Conservation (phyloP, 2,888 invertebrate genomes). For the Mythimna pallens region DNA sequence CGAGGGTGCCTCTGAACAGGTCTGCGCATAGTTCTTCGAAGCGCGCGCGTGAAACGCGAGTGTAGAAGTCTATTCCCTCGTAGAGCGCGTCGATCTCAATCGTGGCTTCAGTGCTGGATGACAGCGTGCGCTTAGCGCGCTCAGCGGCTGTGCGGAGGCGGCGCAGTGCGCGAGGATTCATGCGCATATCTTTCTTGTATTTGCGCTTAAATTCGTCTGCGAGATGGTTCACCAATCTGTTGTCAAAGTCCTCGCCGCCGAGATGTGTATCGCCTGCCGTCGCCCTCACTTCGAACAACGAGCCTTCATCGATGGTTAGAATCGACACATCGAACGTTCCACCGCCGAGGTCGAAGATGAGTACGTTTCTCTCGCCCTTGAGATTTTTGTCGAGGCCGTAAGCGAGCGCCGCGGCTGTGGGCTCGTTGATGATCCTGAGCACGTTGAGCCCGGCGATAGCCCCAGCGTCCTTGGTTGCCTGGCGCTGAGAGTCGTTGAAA, state of each 20-base stretch:
- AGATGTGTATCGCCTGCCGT: conserved; percentile 94
- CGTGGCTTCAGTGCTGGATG: conserved; percentile 92
- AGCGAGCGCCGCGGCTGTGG: conserved; percentile 95
- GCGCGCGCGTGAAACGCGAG: conserved; percentile 92
- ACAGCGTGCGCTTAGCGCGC: conserved; percentile 93
- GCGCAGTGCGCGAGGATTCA: conserved; percentile 91
- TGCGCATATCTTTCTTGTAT: conserved; percentile 91
- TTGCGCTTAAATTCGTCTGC: conserved; percentile 92
- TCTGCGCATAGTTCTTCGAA: conserved; percentile 93
- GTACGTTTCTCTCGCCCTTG: conserved; percentile 92
- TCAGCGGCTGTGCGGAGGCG: conserved; percentile 93
- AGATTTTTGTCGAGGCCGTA: conserved; percentile 94
- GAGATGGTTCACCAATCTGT: conserved; percentile 90
- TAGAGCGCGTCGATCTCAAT: conserved; percentile 93
- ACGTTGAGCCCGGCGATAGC: conserved; percentile 11
- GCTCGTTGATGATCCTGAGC: conserved; percentile 92
- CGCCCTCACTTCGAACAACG: conserved; percentile 92
- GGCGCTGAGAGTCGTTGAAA: conserved; percentile 93
- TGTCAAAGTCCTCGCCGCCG: conserved; percentile 91
- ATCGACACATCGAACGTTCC: conserved; percentile 97
- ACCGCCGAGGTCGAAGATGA: conserved; percentile 93
- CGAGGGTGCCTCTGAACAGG: conserved; percentile 92
- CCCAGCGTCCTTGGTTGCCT: conserved; percentile 94
- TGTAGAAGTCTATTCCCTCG: conserved; percentile 92
- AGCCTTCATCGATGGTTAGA: conserved; percentile 84